These are phyloP conservation scores for Etheostoma spectabile DNA, from an alignment of 2,113 vertebrate species.

Conservation along the genomic window DNA sequence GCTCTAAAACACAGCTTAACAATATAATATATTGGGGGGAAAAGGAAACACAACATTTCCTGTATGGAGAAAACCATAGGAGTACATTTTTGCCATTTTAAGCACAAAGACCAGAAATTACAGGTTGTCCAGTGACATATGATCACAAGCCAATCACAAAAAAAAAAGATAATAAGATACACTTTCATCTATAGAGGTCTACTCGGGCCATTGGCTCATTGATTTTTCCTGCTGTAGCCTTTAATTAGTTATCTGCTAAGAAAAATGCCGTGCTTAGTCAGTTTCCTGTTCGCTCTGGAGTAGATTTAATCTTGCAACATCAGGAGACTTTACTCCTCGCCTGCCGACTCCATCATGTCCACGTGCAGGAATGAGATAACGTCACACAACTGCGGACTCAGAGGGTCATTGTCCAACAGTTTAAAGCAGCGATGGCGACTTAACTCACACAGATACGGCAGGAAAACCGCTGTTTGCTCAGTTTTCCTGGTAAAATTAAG, in stretches of 20 bases:
- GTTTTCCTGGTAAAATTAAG: neutral
- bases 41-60: neutral
- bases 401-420: slow-evolving; percentile 37
- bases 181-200: slow-evolving; percentile 13
- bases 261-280: slow-evolving; percentile 49
- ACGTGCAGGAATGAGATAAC: slow-evolving; percentile 34
- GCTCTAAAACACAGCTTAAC: slow-evolving; percentile 1
- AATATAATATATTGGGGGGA: no score
- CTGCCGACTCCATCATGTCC: slow-evolving; percentile 19
- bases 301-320: slow-evolving; percentile 49
- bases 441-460: neutral
- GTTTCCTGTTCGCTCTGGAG: slow-evolving; percentile 33
- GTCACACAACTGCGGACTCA: slow-evolving; percentile 52
- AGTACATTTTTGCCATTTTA: neutral
- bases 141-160: neutral
- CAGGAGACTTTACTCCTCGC: slow-evolving; percentile 39
- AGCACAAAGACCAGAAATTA: neutral
- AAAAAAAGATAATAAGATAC: neutral
- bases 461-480: slow-evolving; percentile 9
- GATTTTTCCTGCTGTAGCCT: slow-evolving; percentile 14
- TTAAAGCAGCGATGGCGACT: neutral
- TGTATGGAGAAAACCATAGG: neutral
- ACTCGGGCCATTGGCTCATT: slow-evolving; percentile 24
- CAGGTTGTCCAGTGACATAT: neutral
- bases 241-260: slow-evolving; percentile 27